phyloP scores from a whole-genome alignment of 2,113 vertebrate species.

The Aptenodytes patagonicus region DNA sequence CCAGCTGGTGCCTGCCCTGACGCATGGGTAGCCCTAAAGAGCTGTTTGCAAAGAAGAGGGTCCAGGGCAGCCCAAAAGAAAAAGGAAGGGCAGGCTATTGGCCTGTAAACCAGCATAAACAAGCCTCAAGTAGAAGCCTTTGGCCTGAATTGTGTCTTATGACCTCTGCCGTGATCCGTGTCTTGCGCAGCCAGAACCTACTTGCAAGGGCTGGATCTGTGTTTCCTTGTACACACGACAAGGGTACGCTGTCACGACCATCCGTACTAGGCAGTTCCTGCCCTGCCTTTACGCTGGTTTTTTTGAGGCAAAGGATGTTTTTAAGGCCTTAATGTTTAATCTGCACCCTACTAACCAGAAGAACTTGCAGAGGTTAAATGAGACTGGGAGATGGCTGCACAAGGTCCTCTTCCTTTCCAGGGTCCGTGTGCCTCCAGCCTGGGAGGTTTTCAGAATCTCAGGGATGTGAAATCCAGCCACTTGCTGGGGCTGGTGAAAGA shows the following conservation, averaged over 20 bases:
- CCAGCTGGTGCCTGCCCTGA: background rate
- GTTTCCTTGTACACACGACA: conserved; percentile 42
- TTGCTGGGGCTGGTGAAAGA: background rate
- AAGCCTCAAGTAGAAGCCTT: background rate
- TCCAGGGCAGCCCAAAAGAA: background rate
- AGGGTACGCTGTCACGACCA: background rate
- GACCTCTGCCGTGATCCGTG: background rate
- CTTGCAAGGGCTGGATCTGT: conserved; percentile 5
- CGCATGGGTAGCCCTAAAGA: background rate
- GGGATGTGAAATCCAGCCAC: background rate
- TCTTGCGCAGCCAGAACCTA: background rate
- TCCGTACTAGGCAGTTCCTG: background rate
- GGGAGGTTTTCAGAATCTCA: background rate
- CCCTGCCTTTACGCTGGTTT: rapidly evolving
- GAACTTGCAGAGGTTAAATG: background rate
- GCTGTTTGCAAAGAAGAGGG: background rate
- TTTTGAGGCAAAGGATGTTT: background rate
- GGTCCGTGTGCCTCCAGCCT: background rate
- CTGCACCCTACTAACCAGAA: background rate
- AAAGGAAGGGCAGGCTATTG: background rate
- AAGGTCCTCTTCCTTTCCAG: background rate
- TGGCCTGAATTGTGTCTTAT: background rate
- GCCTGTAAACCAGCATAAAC: background rate
- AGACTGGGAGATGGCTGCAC: background rate
- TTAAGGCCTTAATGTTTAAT: conserved; percentile 37